These are phyloP conservation scores for Anguilla obscura DNA, from an alignment of 2,797 vertebrate species.

Conservation along the genomic window DNA sequence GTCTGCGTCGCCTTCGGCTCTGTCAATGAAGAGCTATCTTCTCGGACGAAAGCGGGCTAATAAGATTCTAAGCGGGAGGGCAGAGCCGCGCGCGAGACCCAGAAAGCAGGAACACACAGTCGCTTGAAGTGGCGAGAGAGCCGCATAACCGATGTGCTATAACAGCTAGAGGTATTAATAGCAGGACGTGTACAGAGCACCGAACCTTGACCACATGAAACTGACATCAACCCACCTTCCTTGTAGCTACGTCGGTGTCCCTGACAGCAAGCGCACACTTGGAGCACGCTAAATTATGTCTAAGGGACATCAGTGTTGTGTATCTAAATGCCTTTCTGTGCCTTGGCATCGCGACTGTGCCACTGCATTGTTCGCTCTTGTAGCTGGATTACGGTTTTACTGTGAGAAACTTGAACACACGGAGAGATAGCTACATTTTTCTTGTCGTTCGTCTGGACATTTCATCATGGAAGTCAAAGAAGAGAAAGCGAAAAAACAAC, in stretches of 20 bases:
- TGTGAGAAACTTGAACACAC: conserved; percentile 13
- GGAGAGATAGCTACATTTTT: neutral
- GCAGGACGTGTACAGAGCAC: conserved; percentile 40
- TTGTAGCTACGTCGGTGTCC: conserved; percentile 26
- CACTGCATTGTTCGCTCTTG: conserved; percentile 54
- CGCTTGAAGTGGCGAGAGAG: conserved; percentile 46
- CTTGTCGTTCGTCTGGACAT: conserved; percentile 29
- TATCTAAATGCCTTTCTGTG: conserved; percentile 48
- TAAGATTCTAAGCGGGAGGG: conserved; percentile 36
- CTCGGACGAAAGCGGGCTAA: neutral
- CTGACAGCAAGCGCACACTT: neutral
- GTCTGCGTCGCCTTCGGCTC: neutral
- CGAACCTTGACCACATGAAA: conserved; percentile 41
- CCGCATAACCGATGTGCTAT: conserved; percentile 42
- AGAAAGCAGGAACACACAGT: conserved; percentile 10
- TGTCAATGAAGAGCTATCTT: neutral
- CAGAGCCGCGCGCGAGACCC: neutral
- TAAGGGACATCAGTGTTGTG: conserved; percentile 49
- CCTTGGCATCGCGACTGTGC: conserved; percentile 61
- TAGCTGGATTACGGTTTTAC: conserved; percentile 46
- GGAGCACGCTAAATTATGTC: conserved; percentile 46
- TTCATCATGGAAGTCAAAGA: conserved; percentile 36
- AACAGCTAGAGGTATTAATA: conserved; percentile 40
- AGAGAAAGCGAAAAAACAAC: conserved; percentile 50
- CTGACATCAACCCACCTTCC: conserved; percentile 38